Evolutionary conservation across 2,888 invertebrate species (phyloP), one percentile per base, ranked within the genome.

Genomic region (Pocota personata): DNA sequence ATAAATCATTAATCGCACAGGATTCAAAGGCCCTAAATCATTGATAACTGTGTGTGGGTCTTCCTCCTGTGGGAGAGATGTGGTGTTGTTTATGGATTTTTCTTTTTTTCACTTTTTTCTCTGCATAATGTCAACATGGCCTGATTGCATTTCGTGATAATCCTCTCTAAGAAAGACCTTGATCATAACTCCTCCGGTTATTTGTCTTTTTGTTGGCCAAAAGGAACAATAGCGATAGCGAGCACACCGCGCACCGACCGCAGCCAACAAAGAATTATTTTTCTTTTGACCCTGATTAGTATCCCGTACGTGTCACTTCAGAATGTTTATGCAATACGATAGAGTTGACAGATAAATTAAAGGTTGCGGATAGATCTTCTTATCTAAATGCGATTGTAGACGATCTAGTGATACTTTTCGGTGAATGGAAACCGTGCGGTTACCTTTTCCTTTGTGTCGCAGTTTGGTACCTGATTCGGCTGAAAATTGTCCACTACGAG

Each of bases 1-100:
- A 82, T 82, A 82, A 82, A 76, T 82, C 76, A 82, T 82, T 50
- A 57, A 82, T 82, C 76, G 76, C 64, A 24, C 69, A 82, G 64
- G 82, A 82, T 35, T 57, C 82, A 19, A 57, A 48, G 76, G 32
- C 69, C 64, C 71, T 82, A 76, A 82, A 82, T 82, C 76, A 82
- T 76, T 82, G 82, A 76, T 82, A 82, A 76, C 76, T 75, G 75
- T 62, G 69, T 82, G 75, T 75, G 69, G 55, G 82, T 69, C 60
- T 67, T 48, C 10, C 24, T 8, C 19, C 10, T 10, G 52, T 46
- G 32, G 27, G 30, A 40, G 58, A 46, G 43, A 67, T 48, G 62
- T 48, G 62, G 24, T 64, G 57, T 57, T 71, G 62, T 50, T 80
- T 82, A 75, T 75, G 60, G 43, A 60, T 62, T 46, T 50, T 32